Evolutionary conservation across 2,888 invertebrate genomes (phyloP).

Genomic region (Chrysolina americana): DNA sequence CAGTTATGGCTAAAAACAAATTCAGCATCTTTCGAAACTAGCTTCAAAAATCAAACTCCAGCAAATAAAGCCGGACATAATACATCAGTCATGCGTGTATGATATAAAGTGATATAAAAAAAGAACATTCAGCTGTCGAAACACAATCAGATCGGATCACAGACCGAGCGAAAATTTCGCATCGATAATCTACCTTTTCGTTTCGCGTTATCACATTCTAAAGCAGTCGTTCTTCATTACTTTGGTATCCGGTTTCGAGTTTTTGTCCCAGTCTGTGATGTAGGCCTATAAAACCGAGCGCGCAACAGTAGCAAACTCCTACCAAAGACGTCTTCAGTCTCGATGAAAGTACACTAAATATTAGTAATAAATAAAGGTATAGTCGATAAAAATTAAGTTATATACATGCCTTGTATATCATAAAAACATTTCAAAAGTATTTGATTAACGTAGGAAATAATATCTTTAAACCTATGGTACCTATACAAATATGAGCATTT

Average conservation of each 20-base stretch:
- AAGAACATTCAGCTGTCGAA: slow-evolving; percentile 18
- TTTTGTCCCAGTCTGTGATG: not conserved
- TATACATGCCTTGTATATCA: slow-evolving; percentile 21
- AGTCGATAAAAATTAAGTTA: slow-evolving; percentile 5
- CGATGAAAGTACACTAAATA: slow-evolving; percentile 19
- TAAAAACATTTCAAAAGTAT: slow-evolving; percentile 6
- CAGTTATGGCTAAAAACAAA: not conserved
- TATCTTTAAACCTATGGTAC: not conserved
- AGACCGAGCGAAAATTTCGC: not conserved
- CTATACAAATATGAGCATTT: slow-evolving; percentile 24
- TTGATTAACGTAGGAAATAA: not conserved
- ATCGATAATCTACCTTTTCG: not conserved
- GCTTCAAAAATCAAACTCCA: not conserved
- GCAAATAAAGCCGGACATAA: not conserved
- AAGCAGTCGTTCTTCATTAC: not conserved
- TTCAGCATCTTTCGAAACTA: not conserved
- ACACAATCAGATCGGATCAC: slow-evolving; percentile 8
- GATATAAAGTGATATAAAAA: not conserved
- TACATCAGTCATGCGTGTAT: slow-evolving; percentile 6
- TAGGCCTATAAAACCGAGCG: not conserved
- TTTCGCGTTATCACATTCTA: not conserved
- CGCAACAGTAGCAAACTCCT: not conserved
- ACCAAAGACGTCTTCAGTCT: slow-evolving; percentile 10
- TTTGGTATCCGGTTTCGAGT: not conserved
- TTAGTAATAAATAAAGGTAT: slow-evolving; percentile 4